Evolutionary conservation across 2,888 invertebrate genomes (phyloP).

Genomic region (Sminthurinus aureus): DNA sequence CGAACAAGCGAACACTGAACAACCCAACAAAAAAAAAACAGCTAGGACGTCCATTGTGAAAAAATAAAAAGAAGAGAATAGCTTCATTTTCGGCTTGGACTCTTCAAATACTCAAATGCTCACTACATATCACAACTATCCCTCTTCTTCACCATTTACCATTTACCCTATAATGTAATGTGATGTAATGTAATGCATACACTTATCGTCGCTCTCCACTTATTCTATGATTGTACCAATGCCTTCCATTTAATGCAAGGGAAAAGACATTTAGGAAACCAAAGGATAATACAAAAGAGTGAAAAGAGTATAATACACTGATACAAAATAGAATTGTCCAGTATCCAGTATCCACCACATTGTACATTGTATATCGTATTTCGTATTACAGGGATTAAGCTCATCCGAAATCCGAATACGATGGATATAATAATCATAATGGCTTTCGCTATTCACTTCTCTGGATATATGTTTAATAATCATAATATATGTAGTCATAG

Average conservation of each 20-base stretch:
- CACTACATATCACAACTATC: background rate
- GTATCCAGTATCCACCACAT: too few relatives aligned
- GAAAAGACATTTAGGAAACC: background rate
- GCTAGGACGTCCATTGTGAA: background rate
- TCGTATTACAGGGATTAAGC: too few relatives aligned
- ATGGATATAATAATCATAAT: too few relatives aligned
- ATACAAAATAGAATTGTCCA: too few relatives aligned
- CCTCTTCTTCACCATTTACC: background rate
- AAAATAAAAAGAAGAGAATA: slow-evolving; percentile 15
- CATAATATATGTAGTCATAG: too few relatives aligned
- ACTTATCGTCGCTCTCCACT: background rate
- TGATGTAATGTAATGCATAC: background rate
- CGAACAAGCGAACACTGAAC: slow-evolving; percentile 9
- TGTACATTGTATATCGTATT: too few relatives aligned
- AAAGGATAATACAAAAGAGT: background rate
- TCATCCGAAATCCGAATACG: too few relatives aligned
- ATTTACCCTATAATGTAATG: background rate
- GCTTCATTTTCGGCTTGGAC: slow-evolving; percentile 29
- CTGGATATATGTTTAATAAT: too few relatives aligned
- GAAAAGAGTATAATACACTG: too few relatives aligned
- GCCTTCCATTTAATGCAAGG: too few relatives aligned
- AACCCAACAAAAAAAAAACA: background rate
- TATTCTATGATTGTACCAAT: too few relatives aligned
- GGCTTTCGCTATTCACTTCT: too few relatives aligned
- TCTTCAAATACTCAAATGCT: slow-evolving; percentile 13